Evolutionary conservation across 2,113 vertebrate genomes (phyloP).

Genomic region (Ginglymostoma cirratum): DNA sequence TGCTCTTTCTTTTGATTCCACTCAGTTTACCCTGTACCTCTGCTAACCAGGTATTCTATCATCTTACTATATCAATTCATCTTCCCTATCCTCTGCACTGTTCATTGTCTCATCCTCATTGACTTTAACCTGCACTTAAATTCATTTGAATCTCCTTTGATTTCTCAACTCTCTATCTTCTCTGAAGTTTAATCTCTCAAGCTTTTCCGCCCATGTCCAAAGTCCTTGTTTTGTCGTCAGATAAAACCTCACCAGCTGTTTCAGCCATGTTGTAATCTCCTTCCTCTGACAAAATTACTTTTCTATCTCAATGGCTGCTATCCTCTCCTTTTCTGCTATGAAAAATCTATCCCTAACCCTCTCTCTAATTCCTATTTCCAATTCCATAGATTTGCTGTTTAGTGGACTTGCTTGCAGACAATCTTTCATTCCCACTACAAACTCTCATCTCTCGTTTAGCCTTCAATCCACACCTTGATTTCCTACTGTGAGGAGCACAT

Average conservation of each 20-base stretch:
- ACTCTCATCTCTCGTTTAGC: neutral
- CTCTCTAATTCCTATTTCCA: neutral
- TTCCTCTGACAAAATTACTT: neutral
- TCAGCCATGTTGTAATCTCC: neutral
- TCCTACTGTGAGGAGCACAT: neutral
- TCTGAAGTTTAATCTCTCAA: neutral
- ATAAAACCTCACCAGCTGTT: neutral
- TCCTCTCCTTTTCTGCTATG: neutral
- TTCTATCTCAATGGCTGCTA: neutral
- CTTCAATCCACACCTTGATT: neutral
- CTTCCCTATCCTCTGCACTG: no score
- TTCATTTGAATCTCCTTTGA: no score
- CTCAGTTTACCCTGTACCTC: neutral
- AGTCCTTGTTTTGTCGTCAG: neutral
- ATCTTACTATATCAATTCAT: neutral
- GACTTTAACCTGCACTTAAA: no score
- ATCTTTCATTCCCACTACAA: neutral
- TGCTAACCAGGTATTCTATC: neutral
- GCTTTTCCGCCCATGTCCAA: neutral
- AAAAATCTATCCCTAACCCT: neutral
- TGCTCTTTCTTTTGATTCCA: neutral
- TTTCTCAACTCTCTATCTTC: neutral
- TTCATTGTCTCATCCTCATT: no score
- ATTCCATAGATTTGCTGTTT: neutral
- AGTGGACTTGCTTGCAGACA: neutral